Conservation (phyloP, 2,113 vertebrate genomes). For the Centropus bengalensis region DNA sequence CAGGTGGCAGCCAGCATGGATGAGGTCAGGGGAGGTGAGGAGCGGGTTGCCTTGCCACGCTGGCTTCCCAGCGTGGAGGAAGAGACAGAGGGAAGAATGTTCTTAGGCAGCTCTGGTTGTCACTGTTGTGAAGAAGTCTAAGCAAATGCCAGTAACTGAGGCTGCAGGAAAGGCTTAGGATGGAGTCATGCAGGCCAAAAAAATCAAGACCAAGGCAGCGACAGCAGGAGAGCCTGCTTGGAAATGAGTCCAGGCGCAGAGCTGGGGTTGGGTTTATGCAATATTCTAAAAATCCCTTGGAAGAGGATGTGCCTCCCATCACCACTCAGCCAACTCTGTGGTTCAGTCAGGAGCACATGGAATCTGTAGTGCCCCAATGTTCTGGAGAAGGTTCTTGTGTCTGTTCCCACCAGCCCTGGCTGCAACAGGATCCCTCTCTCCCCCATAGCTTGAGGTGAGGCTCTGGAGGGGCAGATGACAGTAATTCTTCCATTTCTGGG, state of each 20-base stretch:
- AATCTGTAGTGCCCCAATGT: rapidly evolving
- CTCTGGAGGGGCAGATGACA: not conserved
- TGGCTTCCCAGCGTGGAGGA: not conserved
- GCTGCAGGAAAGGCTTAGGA: not conserved
- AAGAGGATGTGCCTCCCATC: not conserved
- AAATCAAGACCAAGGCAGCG: not conserved
- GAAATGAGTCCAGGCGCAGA: not conserved
- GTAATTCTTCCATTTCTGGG: not conserved
- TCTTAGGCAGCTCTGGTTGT: not conserved
- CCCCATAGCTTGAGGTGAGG: not conserved
- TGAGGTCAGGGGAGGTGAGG: no score
- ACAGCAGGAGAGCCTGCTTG: not conserved
- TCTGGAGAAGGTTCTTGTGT: not conserved
- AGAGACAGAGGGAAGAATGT: not conserved
- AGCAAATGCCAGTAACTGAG: not conserved
- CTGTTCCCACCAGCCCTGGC: not conserved
- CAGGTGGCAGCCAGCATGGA: not conserved
- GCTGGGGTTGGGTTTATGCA: not conserved
- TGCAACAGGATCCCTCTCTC: rapidly evolving
- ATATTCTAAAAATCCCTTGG: not conserved
- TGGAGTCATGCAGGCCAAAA: not conserved
- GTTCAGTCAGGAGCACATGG: rapidly evolving
- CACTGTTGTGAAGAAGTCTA: not conserved
- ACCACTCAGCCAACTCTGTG: not conserved
- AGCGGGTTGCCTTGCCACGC: not conserved